Evolutionary conservation across 2,113 vertebrate species (phyloP).

Genomic region (Stegostoma tigrinum): DNA sequence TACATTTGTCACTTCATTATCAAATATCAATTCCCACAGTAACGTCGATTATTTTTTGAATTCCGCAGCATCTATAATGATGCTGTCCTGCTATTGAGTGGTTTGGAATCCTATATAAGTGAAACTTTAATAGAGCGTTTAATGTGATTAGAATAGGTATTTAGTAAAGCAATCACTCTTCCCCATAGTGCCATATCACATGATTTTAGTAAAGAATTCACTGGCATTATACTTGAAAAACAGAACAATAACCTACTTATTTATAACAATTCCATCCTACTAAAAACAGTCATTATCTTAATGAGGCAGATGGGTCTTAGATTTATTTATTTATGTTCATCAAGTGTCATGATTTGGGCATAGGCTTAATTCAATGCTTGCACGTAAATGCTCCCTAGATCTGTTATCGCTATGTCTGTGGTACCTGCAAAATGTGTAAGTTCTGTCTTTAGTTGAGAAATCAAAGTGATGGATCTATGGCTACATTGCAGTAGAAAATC

Average conservation of each 20-base stretch:
- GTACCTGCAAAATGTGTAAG: not conserved
- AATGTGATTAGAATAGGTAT: not conserved
- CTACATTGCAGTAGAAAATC: not conserved
- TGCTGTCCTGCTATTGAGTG: not conserved
- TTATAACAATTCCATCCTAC: not conserved
- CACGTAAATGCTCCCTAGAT: not conserved
- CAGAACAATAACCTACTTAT: slow-evolving; percentile 1
- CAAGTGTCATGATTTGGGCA: not conserved
- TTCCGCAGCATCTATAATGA: not conserved
- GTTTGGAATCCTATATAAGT: not conserved
- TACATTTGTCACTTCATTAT: not conserved
- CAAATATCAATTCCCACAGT: not conserved
- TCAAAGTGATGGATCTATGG: not conserved
- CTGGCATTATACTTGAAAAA: not conserved
- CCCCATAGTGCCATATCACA: not conserved
- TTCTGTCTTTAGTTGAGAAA: not conserved
- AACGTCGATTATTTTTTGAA: not conserved
- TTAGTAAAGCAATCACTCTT: not conserved
- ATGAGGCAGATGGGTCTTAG: not conserved
- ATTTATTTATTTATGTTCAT: not conserved
- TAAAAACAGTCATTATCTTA: not conserved
- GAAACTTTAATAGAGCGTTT: not conserved
- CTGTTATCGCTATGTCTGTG: not conserved
- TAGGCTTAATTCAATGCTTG: not conserved
- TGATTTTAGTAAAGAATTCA: slow-evolving; percentile 11